A percentile compares a stretch with the other conserved stretches of the same genome.
These are phyloP conservation scores for Oedothorax gibbosus DNA, from an alignment of 1,140 invertebrate species.

Conservation along the genomic window DNA sequence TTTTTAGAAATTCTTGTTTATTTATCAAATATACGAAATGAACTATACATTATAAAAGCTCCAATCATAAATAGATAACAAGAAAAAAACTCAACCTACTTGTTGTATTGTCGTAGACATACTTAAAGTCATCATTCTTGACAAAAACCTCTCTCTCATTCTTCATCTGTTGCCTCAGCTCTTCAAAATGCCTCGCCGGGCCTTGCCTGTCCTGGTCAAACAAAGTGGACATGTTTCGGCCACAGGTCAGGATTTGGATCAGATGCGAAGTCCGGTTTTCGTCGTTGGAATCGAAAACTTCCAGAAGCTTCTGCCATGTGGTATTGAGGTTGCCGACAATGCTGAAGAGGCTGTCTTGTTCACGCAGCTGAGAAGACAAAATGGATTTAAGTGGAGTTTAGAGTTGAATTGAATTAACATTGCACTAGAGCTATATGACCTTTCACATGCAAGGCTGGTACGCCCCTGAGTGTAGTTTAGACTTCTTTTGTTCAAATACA, in stretches of 20 bases:
- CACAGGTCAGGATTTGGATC: slow-evolving; percentile 62
- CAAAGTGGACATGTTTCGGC: slow-evolving; percentile 61
- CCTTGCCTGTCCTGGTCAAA: slow-evolving; percentile 62
- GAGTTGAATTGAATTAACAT: no score
- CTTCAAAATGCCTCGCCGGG: slow-evolving; percentile 62
- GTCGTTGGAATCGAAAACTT: slow-evolving; percentile 40
- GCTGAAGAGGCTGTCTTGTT: not conserved
- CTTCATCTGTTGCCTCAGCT: slow-evolving; percentile 63
- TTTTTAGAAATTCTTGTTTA: no score
- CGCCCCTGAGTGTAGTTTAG: no score
- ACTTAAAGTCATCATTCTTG: slow-evolving; percentile 61
- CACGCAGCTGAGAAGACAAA: not conserved
- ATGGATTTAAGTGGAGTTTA: not conserved
- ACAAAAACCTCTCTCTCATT: slow-evolving; percentile 60
- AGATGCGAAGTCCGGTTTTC: slow-evolving; percentile 61
- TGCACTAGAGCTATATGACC: no score
- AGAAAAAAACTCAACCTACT: slow-evolving; percentile 52
- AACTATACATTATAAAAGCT: no score
- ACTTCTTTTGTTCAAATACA: no score
- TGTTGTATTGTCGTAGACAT: slow-evolving; percentile 63
- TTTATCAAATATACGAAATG: no score
- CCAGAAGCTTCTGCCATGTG: slow-evolving; percentile 25
- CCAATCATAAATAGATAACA: no score
- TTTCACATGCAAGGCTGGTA: no score
- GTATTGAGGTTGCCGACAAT: slow-evolving; percentile 24